Percentiles rank a stretch among this genome's conserved stretches.
Evolutionary conservation across 2,797 vertebrate species (phyloP).

Genomic region (Acipenser transmontanus): DNA sequence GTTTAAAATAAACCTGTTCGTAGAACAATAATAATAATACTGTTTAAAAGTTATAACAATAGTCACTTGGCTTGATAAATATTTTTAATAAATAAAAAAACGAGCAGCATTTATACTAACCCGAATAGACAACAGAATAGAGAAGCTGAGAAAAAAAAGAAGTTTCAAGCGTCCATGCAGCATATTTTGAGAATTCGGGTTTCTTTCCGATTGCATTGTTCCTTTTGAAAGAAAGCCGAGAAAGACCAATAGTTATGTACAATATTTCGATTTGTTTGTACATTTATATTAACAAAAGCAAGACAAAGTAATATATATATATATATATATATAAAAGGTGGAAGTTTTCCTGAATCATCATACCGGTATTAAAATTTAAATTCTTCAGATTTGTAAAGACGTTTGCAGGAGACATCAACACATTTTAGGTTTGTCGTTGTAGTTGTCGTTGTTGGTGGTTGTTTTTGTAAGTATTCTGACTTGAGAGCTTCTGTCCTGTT

Average conservation of each 20-base stretch:
- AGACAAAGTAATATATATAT: conserved; percentile 20
- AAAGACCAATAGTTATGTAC: conserved; percentile 56
- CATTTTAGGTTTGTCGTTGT: neutral
- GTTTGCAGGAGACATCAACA: conserved; percentile 20
- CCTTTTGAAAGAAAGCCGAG: conserved; percentile 51
- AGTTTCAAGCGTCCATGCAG: conserved; percentile 49
- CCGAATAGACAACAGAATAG: conserved; percentile 44
- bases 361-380: conserved; percentile 27
- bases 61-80: conserved; percentile 47
- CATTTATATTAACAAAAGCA: conserved; percentile 8
- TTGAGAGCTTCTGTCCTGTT: conserved; percentile 40
- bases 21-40: too few species aligned
- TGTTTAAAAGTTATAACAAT: neutral
- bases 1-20: too few species aligned
- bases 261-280: conserved; percentile 33
- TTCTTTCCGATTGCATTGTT: conserved; percentile 64
- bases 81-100: conserved; percentile 89
- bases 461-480: conserved; percentile 9
- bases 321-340: conserved; percentile 18
- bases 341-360: conserved; percentile 40
- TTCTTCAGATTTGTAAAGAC: conserved; percentile 23
- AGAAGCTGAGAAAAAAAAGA: conserved; percentile 37
- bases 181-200: conserved; percentile 35
- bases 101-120: conserved; percentile 78
- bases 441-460: neutral